phyloP scores from a whole-genome alignment of 1,140 invertebrate species.

The Pachyrhynchus sulphureomaculatus region DNA sequence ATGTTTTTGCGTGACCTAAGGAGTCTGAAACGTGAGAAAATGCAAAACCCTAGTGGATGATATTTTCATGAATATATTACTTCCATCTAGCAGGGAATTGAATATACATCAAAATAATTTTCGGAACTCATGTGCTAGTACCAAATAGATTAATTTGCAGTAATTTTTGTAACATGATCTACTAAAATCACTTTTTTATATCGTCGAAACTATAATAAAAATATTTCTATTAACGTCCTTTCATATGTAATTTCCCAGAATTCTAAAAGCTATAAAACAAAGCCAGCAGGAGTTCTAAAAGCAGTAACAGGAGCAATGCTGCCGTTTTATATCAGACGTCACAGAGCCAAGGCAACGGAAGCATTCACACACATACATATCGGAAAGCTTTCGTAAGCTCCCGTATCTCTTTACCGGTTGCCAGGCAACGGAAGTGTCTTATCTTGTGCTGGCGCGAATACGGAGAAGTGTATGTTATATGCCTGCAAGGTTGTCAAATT shows the following conservation, averaged over 20 bases:
- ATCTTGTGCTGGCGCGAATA: constrained; percentile 28
- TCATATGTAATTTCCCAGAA: too few relatives aligned
- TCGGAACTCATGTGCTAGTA: background rate
- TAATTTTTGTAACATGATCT: too few relatives aligned
- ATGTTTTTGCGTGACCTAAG: too few relatives aligned
- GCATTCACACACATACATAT: constrained; percentile 6
- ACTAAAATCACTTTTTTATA: too few relatives aligned
- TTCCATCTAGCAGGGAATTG: too few relatives aligned
- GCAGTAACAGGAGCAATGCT: background rate
- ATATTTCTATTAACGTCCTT: too few relatives aligned
- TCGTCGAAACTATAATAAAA: too few relatives aligned
- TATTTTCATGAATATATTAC: too few relatives aligned
- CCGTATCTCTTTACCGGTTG: constrained; percentile 22
- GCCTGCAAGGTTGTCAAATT: constrained; percentile 28
- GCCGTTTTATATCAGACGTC: constrained; percentile 11
- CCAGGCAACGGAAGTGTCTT: constrained; percentile 28
- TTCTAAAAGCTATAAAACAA: background rate
- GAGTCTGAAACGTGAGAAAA: too few relatives aligned
- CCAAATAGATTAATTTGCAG: background rate
- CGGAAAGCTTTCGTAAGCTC: constrained; percentile 16
- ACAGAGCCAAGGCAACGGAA: constrained; percentile 14
- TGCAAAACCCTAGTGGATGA: too few relatives aligned
- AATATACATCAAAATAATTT: background rate
- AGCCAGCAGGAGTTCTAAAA: background rate
- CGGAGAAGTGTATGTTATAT: constrained; percentile 28